Base-by-base conservation (phyloP, 2,888 invertebrate genomes). In the Sphinx pinastri region DNA sequence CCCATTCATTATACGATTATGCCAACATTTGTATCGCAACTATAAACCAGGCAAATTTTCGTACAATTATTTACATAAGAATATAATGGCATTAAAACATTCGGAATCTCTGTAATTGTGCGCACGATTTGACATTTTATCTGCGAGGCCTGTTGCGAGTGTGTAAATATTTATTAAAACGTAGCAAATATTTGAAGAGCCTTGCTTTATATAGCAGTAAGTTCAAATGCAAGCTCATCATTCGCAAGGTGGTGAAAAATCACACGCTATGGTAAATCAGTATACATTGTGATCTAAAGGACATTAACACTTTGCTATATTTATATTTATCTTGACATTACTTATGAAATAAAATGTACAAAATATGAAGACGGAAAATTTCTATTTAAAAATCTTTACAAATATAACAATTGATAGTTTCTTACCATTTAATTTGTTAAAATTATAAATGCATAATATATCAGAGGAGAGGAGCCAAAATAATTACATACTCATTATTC, bases 1-100 rank as follows among this genome's bases (percentile, higher is more conserved):
- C 93, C 86, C 87, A 79, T 86, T 90, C 88, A 91, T 92, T 92
- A 91, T 81, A 78, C 77, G 78, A 85, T 52, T 69, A 82, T 86
- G 87, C 82, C 85, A 88, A 45, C 70, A 19, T 68, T 57, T 47
- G 52, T 59, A 68, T 70, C 49, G 58, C 54, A 57, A 70, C 55
- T 54, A 60, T 25, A 70, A 38, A 67, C 67, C 45, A 70, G 57
- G 58, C 45, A 45, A 67, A 70, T 70, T 67, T 70, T 67, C 45
- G 16, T 67, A 67, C 38, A 67, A 45, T 70, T 59, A 45, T 70
- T 38, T 45, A 67, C 52, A 59, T 59, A 52, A 67, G 54, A 54
- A 70, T 70, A 58, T 70, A 59, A 52, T 54, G 54, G 19, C 52
- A 60, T 60, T 54, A 54, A 45, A 63, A 60, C 38, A n/a, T 67